These are phyloP conservation scores for Hephaestus fuliginosus DNA, from an alignment of 2,797 vertebrate genomes.

Conservation along the genomic window DNA sequence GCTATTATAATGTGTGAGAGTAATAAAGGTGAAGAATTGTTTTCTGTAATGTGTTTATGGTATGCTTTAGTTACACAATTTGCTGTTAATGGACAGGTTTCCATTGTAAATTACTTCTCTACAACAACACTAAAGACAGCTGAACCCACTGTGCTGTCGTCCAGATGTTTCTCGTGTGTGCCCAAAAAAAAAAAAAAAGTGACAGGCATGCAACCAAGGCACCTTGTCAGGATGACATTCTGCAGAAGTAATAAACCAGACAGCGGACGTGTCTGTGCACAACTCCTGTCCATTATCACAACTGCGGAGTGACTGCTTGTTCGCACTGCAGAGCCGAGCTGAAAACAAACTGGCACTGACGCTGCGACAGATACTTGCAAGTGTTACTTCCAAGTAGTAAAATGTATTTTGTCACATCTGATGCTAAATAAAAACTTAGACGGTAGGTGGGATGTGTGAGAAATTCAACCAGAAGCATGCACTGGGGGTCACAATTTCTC, in stretches of 20 bases:
- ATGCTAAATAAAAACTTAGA: background rate
- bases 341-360: conserved; percentile 3
- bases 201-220: background rate
- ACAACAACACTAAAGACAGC: background rate
- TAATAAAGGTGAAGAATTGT: background rate
- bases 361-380: background rate
- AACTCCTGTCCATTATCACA: conserved; percentile 15
- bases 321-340: conserved; percentile 4
- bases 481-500: background rate
- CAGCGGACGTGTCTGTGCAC: background rate
- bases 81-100: background rate
- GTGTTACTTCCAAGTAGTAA: conserved; percentile 4
- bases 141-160: background rate
- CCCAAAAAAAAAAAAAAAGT: background rate
- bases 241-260: conserved; percentile 5
- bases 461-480: background rate
- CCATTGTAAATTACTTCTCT: background rate
- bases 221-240: conserved; percentile 5
- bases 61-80: background rate
- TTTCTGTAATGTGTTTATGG: background rate
- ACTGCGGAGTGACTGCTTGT: background rate
- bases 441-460: background rate
- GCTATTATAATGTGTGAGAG: background rate
- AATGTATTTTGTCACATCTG: background rate
- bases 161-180: conserved; percentile 10